Conservation (phyloP, 1,140 invertebrate genomes). For the Pararge aegeria region DNA sequence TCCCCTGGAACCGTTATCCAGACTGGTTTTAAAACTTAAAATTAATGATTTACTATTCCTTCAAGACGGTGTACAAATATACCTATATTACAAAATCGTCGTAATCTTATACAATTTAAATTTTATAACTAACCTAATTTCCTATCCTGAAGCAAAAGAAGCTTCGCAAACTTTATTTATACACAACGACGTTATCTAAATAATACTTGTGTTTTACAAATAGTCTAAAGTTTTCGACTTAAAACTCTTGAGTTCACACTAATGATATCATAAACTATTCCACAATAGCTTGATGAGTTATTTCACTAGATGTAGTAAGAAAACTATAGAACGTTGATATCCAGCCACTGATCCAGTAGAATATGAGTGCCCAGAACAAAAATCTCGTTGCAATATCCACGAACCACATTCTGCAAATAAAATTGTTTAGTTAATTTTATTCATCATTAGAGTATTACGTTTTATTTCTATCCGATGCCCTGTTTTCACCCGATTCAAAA, state of each 20-base stretch:
- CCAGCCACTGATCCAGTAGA: constrained; percentile 59
- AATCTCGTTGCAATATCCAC: constrained; percentile 50
- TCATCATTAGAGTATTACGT: too few relatives aligned
- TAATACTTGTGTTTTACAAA: too few relatives aligned
- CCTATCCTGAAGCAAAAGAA: background rate
- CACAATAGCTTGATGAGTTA: constrained; percentile 19
- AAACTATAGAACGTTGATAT: constrained; percentile 55
- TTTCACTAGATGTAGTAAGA: constrained; percentile 83
- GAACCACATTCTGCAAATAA: constrained; percentile 82
- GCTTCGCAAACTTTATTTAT: too few relatives aligned
- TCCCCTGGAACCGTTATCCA: too few relatives aligned
- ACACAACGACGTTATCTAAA: too few relatives aligned
- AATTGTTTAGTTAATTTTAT: constrained; percentile 22
- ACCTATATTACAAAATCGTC: background rate
- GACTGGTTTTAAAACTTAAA: too few relatives aligned
- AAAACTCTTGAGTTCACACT: background rate
- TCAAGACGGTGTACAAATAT: too few relatives aligned
- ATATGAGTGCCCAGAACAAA: constrained; percentile 56
- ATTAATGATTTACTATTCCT: too few relatives aligned
- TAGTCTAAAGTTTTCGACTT: too few relatives aligned
- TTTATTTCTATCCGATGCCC: too few relatives aligned
- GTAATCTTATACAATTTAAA: background rate
- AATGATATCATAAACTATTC: constrained; percentile 14
- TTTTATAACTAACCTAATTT: background rate
- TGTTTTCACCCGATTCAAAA: too few relatives aligned